Percentiles rank a stretch among this genome's conserved stretches.
Evolutionary conservation across 2,797 vertebrate genomes (phyloP).

Genomic region (Micromesistius poutassou): DNA sequence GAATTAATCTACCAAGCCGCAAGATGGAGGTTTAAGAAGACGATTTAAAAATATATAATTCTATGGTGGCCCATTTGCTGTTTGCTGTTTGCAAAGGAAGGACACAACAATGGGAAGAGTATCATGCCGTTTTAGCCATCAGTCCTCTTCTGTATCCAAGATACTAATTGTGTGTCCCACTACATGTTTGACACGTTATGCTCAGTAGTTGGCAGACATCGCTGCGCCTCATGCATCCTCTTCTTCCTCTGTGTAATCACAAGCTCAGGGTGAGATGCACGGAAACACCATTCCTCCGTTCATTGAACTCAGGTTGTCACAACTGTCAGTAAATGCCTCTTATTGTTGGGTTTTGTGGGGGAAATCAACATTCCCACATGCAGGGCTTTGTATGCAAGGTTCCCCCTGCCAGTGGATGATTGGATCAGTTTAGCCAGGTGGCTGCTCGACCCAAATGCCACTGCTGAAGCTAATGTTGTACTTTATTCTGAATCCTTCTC

Average conservation of each 20-base stretch:
- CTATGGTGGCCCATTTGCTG: too few relatives aligned
- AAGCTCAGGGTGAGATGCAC: conserved; percentile 2
- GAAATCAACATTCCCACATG: conserved; percentile 39
- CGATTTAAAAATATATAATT: too few relatives aligned
- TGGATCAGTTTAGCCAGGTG: conserved; percentile 51
- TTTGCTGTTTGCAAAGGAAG: too few relatives aligned
- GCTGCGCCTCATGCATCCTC: not conserved
- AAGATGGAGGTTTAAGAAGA: too few relatives aligned
- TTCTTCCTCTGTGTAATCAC: not conserved
- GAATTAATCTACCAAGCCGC: too few relatives aligned
- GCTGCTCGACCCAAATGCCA: conserved; percentile 39
- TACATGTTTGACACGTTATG: not conserved
- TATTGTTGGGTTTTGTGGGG: conserved; percentile 31
- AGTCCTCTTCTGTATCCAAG: too few relatives aligned
- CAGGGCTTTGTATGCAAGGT: conserved; percentile 23
- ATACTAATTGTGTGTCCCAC: too few relatives aligned
- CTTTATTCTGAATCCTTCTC: conserved; percentile 36
- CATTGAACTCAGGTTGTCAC: conserved; percentile 31
- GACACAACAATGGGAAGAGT: too few relatives aligned
- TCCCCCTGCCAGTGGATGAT: conserved; percentile 45
- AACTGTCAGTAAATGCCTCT: conserved; percentile 44
- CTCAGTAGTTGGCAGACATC: not conserved
- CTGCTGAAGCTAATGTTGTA: conserved; percentile 52
- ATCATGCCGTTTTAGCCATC: too few relatives aligned
- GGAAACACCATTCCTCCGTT: conserved; percentile 15